Evolutionary conservation across 2,888 invertebrate species (phyloP).

Genomic region (Pristionchus arcanus): DNA sequence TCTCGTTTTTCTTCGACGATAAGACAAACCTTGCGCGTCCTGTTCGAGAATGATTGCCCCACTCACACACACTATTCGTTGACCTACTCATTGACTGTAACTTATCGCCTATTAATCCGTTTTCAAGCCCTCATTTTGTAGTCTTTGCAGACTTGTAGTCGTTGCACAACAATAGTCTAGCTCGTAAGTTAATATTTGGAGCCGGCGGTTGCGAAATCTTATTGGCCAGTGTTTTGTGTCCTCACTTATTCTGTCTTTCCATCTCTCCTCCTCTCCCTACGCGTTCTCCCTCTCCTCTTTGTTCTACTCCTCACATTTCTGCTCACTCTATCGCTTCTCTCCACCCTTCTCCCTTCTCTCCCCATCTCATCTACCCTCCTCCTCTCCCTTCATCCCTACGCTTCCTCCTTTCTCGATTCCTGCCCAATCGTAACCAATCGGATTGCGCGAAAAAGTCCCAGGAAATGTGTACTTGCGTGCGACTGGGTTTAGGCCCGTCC

Average conservation of each 20-base stretch:
- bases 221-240: conserved; percentile 14
- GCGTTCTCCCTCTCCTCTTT: conserved; percentile 32
- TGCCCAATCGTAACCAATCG: not conserved
- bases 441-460: conserved; percentile 4
- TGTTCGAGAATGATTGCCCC: not conserved
- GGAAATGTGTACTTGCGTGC: not conserved
- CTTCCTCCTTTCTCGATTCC: conserved; percentile 5
- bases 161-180: not conserved
- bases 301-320: not conserved
- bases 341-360: not conserved
- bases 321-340: not conserved
- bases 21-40: not conserved
- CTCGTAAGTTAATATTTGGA: not conserved
- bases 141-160: not conserved
- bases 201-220: conserved; percentile 41
- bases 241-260: conserved; percentile 14
- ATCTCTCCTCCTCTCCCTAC: not conserved
- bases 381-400: not conserved
- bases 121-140: not conserved
- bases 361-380: conserved; percentile 18
- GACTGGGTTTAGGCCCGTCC: not conserved
- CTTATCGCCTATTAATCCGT: not conserved
- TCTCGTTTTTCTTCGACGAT: not conserved
- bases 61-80: not conserved
- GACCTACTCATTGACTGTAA: not conserved